A percentile compares a stretch with the other conserved stretches of the same genome.
Evolutionary conservation across 1,140 invertebrate genomes (phyloP).

Genomic region (Subanguina moxae): DNA sequence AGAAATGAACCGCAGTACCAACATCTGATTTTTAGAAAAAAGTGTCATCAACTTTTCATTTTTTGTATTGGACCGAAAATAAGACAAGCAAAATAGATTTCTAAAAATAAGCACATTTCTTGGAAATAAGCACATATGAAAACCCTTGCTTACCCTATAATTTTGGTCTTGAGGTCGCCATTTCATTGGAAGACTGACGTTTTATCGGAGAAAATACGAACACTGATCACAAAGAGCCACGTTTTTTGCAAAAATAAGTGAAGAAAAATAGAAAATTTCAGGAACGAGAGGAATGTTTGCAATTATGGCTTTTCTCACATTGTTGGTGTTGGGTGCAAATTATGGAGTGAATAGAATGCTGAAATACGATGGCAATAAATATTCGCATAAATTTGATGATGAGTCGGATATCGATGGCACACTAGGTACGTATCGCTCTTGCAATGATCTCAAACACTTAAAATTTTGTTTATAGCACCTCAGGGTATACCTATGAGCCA

Average conservation of each 20-base stretch:
- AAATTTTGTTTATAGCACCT: slow-evolving; percentile 32
- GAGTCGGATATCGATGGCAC: slow-evolving; percentile 28
- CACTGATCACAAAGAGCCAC: background rate
- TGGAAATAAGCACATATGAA: no score
- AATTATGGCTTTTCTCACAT: slow-evolving; percentile 35
- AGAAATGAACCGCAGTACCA: no score
- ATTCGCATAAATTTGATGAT: slow-evolving; percentile 39
- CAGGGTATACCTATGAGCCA: slow-evolving; percentile 42
- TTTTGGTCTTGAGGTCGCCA: no score
- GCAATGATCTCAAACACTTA: background rate
- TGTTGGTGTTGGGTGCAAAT: slow-evolving; percentile 36
- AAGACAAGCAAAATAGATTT: no score
- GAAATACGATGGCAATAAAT: slow-evolving; percentile 44
- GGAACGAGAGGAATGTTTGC: slow-evolving; percentile 37
- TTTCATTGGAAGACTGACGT: no score
- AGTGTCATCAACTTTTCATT: no score
- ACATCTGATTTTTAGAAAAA: no score
- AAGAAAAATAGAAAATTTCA: slow-evolving; percentile 9
- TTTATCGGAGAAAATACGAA: no score
- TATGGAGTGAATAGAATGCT: slow-evolving; percentile 37
- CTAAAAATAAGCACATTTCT: no score
- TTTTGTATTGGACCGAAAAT: no score
- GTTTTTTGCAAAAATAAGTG: background rate
- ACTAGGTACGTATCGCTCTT: slow-evolving; percentile 15
- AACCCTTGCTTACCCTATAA: no score